These are phyloP conservation scores for Gari tellinella DNA, from an alignment of 2,888 invertebrate genomes.

Conservation along the genomic window DNA sequence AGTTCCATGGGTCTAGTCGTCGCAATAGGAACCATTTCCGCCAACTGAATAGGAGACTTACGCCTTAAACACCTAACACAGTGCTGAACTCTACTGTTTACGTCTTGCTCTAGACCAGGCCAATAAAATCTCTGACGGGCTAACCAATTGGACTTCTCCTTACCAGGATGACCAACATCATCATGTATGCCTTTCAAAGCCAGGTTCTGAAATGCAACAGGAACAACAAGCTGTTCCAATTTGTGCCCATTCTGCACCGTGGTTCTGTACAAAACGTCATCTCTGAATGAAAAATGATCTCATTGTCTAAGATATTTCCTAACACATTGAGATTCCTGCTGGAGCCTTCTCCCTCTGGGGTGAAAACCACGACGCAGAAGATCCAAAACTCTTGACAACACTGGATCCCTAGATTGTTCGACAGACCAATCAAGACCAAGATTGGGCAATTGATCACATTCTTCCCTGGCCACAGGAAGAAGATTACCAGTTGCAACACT, in stretches of 20 bases:
- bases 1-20: constrained; percentile 23
- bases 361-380: constrained; percentile 16
- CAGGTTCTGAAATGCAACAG: constrained; percentile 10
- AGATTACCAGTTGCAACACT: too few relatives aligned
- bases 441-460: too few relatives aligned
- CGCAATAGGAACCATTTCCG: constrained; percentile 8
- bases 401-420: too few relatives aligned
- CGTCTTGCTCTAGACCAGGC: constrained; percentile 12
- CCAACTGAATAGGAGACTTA: too few relatives aligned
- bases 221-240: constrained; percentile 6
- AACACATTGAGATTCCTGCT: too few relatives aligned
- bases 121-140: constrained; percentile 21
- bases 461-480: too few relatives aligned
- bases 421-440: too few relatives aligned
- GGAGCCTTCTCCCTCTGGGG: constrained; percentile 11
- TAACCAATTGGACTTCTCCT: constrained; percentile 10
- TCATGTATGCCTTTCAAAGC: constrained; percentile 20
- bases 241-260: constrained; percentile 3
- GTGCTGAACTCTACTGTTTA: not conserved
- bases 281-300: constrained; percentile 17
- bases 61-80: constrained; percentile 14
- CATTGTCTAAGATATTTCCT: constrained; percentile 20
- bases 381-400: not conserved
- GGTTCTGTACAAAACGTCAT: constrained; percentile 20
- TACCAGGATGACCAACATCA: constrained; percentile 32